A percentile compares a stretch with the other conserved stretches of the same genome.
Evolutionary conservation across 2,888 invertebrate genomes (phyloP).

Genomic region (Neocrepidodera transversa): DNA sequence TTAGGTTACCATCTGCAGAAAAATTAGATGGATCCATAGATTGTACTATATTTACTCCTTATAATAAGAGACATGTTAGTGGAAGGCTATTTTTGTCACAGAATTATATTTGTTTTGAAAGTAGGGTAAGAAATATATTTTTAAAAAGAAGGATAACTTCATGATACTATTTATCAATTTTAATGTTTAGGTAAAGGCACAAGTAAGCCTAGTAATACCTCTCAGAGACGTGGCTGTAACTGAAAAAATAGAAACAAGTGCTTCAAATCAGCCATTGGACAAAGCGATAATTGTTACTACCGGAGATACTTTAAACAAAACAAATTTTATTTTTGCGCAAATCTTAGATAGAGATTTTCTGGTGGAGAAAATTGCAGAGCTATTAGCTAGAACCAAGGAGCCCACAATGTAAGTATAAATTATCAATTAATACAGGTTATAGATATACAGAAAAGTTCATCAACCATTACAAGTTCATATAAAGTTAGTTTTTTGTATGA

Average conservation of each 20-base stretch:
- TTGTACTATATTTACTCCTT: constrained; percentile 93
- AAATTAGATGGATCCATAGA: constrained; percentile 94
- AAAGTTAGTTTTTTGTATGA: too few relatives aligned
- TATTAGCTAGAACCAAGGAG: constrained; percentile 72
- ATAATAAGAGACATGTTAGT: constrained; percentile 86
- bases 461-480: too few relatives aligned
- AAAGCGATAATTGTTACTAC: constrained; percentile 84
- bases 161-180: too few relatives aligned
- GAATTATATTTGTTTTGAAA: constrained; percentile 95
- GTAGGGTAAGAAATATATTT: constrained; percentile 81
- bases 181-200: constrained; percentile 75
- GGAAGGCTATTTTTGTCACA: constrained; percentile 91
- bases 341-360: constrained; percentile 89
- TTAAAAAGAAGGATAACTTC: too few relatives aligned
- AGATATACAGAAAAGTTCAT: too few relatives aligned
- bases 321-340: constrained; percentile 87
- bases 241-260: constrained; percentile 77
- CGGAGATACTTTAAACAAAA: constrained; percentile 75
- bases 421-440: neutral
- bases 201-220: constrained; percentile 89
- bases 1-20: constrained; percentile 86
- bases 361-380: constrained; percentile 87
- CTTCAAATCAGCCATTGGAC: constrained; percentile 66
- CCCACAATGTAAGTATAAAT: constrained; percentile 36
- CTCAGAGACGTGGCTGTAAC: constrained; percentile 79